These are phyloP conservation scores for Pygmarrhopalites habei DNA, from an alignment of 1,140 invertebrate genomes.

Conservation along the genomic window DNA sequence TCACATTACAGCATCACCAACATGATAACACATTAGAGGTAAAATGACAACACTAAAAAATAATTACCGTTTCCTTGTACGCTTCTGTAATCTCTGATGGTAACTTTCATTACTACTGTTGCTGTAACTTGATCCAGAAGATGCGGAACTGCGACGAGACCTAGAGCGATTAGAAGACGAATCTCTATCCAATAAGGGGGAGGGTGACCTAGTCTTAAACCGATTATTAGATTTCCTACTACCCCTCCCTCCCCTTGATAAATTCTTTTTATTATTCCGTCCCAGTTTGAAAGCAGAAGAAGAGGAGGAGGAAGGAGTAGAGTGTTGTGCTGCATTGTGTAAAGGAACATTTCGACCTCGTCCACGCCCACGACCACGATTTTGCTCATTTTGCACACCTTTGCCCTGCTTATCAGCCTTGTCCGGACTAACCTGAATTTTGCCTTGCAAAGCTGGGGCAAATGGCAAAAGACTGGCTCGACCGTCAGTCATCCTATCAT, in stretches of 20 bases:
- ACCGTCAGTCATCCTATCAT: conserved; percentile 17
- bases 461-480: conserved; percentile 30
- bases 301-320: too few species aligned
- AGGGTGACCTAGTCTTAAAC: conserved; percentile 43
- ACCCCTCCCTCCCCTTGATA: conserved; percentile 10
- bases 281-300: not conserved
- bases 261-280: not conserved
- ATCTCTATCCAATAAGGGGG: conserved; percentile 34
- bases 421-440: conserved; percentile 33
- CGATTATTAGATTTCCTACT: conserved; percentile 31
- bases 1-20: too few species aligned
- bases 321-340: not conserved
- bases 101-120: conserved; percentile 7
- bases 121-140: conserved; percentile 26
- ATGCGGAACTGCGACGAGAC: conserved; percentile 48
- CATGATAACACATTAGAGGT: too few species aligned
- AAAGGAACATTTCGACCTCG: conserved; percentile 26
- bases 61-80: conserved; percentile 19
- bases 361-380: conserved; percentile 41
- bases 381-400: conserved; percentile 42
- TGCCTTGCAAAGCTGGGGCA: conserved; percentile 31
- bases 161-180: conserved; percentile 44
- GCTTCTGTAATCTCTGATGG: not conserved
- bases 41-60: not conserved
- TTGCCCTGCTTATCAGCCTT: conserved; percentile 43